Evolutionary conservation across 2,888 invertebrate species (phyloP).

Genomic region (Agrotis segetum): DNA sequence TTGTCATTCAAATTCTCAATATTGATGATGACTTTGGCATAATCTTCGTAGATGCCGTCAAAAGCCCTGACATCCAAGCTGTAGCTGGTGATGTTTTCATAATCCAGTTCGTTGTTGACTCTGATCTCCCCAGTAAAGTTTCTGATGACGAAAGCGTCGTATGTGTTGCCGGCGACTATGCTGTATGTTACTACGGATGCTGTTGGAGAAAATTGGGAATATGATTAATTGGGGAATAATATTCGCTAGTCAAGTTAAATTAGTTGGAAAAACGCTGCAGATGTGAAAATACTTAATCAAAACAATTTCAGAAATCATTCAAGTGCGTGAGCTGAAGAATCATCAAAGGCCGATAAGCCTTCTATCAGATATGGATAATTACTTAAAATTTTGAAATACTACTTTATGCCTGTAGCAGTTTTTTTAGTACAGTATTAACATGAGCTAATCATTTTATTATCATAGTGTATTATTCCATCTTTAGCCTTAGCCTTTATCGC

Average conservation of each 20-base stretch:
- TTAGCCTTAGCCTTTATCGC: background rate
- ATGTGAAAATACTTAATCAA: background rate
- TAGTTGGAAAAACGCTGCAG: background rate
- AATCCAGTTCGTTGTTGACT: constrained; percentile 95
- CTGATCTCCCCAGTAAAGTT: constrained; percentile 96
- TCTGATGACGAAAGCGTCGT: constrained; percentile 96
- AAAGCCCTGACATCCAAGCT: constrained; percentile 95
- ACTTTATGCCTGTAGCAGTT: too few relatives aligned
- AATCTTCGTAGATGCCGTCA: constrained; percentile 96
- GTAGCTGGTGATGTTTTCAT: constrained; percentile 96
- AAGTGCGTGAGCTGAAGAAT: too few relatives aligned
- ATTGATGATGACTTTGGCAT: constrained; percentile 95
- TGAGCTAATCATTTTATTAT: background rate
- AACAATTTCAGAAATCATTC: too few relatives aligned
- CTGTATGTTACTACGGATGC: constrained; percentile 96
- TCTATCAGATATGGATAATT: too few relatives aligned
- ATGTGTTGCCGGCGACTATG: constrained; percentile 96
- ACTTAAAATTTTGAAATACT: too few relatives aligned
- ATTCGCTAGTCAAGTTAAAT: background rate
- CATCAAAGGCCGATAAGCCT: too few relatives aligned
- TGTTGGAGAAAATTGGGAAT: constrained; percentile 63
- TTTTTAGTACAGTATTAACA: background rate
- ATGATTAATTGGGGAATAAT: background rate
- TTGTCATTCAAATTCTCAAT: constrained; percentile 98
- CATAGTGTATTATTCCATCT: background rate